Evolutionary conservation across 1,140 invertebrate genomes (phyloP).

Genomic region (Aphaenogaster rudis): DNA sequence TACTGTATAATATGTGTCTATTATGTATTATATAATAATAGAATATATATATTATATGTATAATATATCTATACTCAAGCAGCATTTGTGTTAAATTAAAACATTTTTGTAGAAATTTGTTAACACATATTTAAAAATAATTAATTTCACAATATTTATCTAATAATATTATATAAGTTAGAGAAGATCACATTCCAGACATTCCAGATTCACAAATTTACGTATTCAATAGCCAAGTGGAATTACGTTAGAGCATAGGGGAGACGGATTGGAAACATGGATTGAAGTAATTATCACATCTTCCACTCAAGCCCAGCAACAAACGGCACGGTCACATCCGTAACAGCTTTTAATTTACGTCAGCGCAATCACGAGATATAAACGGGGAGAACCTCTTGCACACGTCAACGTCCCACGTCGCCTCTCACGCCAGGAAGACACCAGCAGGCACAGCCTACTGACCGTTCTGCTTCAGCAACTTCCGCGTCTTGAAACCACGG

Average conservation of each 20-base stretch:
- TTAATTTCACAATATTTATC: neutral
- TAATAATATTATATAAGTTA: constrained; percentile 1
- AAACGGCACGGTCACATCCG: neutral
- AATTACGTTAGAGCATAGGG: neutral
- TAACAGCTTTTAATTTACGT: constrained; percentile 24
- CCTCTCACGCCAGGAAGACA: neutral
- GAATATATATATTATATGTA: neutral
- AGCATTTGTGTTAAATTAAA: neutral
- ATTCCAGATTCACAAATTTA: neutral
- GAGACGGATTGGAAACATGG: neutral
- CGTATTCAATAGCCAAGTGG: neutral
- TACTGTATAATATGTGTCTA: neutral
- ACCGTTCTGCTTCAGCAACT: constrained; percentile 82
- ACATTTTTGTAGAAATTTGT: neutral
- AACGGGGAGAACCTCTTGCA: constrained; percentile 37
- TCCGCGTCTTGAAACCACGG: constrained; percentile 88
- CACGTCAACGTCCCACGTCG: neutral
- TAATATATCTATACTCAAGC: neutral
- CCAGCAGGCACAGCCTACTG: constrained; percentile 68
- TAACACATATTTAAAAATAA: neutral
- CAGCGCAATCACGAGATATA: constrained; percentile 32
- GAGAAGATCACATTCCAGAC: neutral
- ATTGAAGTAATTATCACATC: neutral
- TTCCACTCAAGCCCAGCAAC: neutral
- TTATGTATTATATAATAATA: neutral